Base-by-base conservation (phyloP, 2,113 vertebrate genomes). In the Misgurnus anguillicaudatus region DNA sequence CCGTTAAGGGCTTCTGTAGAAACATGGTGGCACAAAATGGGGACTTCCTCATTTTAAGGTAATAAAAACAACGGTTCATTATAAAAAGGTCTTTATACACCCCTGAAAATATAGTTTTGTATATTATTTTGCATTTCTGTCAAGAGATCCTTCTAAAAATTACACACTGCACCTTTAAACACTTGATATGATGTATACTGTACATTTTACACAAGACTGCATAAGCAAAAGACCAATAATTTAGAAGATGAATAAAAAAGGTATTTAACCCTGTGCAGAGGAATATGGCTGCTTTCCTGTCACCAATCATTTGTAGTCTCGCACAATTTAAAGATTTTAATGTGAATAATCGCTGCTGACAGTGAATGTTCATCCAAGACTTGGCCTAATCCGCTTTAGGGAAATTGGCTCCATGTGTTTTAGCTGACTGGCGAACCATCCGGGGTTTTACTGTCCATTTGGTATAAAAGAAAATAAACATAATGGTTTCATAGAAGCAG, bases 381-480 rank as follows among this genome's bases (percentile, higher is more conserved):
- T 72, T 3, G 17, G 68, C 9, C 48, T 55, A 55, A 70, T 55
- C 48, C 48, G 48, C 31, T 70, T 53, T 55, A 70, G 48, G 31
- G 48, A 71, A 71, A 71, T 71, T 57, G 51, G 9, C 68, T 71
- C 55, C 6, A 42, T 58, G 70, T 72, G 70, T 58, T 58, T 58
- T 11, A 72, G 36, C 6, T 72, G 70, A 42, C 70, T 39, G 38
- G n/a, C 17, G 38, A 58, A 21, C 11, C 11, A 58, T 60, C 38
- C 70, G 5, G 38, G 53, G 55, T 58, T 72, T 55, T 48, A 70
- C 31, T 55, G 68, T 38, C 11, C 68, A n/a, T 16, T 19, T 31
- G 38, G 36, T 71, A 55, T 53, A 53, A 71, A 71, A 71, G 51
- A 39, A 31, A 39, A 57, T 55, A 19, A 55, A 71, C 13, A 55